These are phyloP conservation scores for Gyps fulvus DNA, from an alignment of 2,113 vertebrate genomes.

Conservation along the genomic window DNA sequence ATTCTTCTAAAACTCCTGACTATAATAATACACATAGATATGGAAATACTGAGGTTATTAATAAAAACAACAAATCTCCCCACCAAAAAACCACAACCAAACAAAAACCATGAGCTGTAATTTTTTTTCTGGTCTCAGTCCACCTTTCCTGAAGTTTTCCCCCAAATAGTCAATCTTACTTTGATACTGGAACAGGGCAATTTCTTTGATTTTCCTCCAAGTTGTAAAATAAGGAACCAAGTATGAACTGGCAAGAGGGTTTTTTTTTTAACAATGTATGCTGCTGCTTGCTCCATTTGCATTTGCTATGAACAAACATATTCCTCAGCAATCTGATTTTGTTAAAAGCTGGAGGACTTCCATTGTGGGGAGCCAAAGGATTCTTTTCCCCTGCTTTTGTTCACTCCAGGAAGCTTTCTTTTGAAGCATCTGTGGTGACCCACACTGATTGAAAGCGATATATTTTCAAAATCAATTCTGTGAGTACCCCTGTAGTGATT, in stretches of 20 bases:
- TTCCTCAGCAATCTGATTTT: background rate
- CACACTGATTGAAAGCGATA: background rate
- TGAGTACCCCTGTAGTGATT: background rate
- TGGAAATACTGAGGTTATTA: background rate
- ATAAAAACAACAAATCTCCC: background rate
- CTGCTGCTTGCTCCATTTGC: background rate
- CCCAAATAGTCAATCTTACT: background rate
- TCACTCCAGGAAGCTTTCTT: background rate
- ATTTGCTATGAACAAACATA: background rate
- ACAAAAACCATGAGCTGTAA: background rate
- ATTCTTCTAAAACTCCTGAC: background rate
- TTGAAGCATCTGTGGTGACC: background rate
- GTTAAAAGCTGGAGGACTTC: background rate
- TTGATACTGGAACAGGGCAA: background rate
- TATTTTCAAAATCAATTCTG: background rate
- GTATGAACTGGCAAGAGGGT: background rate
- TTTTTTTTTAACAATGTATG: background rate
- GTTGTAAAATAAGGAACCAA: background rate
- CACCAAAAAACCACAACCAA: background rate
- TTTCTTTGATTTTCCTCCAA: background rate
- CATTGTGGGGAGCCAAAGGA: background rate
- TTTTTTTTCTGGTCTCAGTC: background rate
- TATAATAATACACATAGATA: background rate
- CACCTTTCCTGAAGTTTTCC: background rate
- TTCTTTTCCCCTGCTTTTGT: background rate